Base-by-base conservation (phyloP, 2,113 vertebrate genomes). In the Pachycephala philippinensis region DNA sequence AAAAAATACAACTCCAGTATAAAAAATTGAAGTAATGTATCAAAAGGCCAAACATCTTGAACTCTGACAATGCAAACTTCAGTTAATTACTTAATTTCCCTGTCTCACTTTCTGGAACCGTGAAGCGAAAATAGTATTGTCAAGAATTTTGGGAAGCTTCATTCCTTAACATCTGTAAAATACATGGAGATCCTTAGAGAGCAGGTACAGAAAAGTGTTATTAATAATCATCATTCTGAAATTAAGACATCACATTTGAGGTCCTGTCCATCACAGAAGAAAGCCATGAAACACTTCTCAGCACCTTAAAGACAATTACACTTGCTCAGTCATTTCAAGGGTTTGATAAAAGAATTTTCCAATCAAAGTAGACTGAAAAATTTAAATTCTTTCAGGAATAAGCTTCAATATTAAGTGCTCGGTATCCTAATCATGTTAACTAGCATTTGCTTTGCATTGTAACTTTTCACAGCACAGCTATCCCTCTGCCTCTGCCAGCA, bases 331-430 rank as follows among this genome's bases (percentile, higher is more conserved):
- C 30, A 92, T 74, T 90, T 96, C 77, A 78, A 85, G 49, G 64
- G 31, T 61, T 72, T 95, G 77, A 89, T 66, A 85, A 85, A 70
- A 90, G 61, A 89, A 56, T 39, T 64, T 91, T 95, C 33, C 82
- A 84, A 70, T 45, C 63, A 61, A 50, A 91, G 42, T 26, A 94
- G 87, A 87, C 31, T 91, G 70, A 96, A 92, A 94, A 64, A 66
- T 9, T 35, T 54, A 78, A 88, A 50, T 72, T 90, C 23, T 77
- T 91, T 87, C 50, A 60, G 61, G 53, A 92, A 93, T 52, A 95
- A 84, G 70, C 53, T 75, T 31, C 44, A 74, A 19, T 54, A 78
- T 81, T 94, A 88, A 50, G 44, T 72, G 39, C 20, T 91, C 3
- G 3, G 59, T 83, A 56, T 78, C 72, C 83, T 63, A 74, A 79